phyloP scores from a whole-genome alignment of 2,888 invertebrate species.

The Brachyptera putata region DNA sequence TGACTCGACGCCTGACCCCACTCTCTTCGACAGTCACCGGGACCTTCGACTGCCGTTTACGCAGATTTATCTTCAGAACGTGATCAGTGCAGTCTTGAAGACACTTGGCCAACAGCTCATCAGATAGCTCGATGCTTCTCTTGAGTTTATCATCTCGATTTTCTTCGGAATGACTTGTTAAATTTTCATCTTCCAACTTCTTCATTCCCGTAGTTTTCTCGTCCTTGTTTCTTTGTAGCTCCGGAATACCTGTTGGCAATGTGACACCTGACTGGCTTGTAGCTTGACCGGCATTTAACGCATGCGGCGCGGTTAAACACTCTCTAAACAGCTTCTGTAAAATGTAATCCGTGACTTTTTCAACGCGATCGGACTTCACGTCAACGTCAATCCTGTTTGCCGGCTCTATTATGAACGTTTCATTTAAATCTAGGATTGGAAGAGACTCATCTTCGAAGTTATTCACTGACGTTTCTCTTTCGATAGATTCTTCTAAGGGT shows the following conservation, averaged over 20 bases:
- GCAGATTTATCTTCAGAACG: conserved; percentile 1
- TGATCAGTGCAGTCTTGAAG: conserved; percentile 10
- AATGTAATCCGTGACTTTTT: neutral
- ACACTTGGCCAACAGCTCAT: conserved; percentile 14
- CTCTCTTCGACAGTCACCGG: neutral
- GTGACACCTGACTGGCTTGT: too few species aligned
- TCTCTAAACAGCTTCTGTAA: neutral
- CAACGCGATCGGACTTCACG: neutral
- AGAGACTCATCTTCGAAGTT: too few species aligned
- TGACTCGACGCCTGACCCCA: conserved; percentile 26
- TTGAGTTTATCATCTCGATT: neutral
- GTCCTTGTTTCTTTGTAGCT: too few species aligned
- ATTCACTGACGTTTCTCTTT: neutral
- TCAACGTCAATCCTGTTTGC: neutral
- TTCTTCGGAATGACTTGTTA: neutral
- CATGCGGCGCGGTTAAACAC: too few species aligned
- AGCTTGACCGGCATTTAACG: too few species aligned
- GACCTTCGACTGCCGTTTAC: neutral
- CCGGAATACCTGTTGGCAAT: too few species aligned
- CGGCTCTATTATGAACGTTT: neutral
- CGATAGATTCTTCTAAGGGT: neutral
- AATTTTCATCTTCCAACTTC: too few species aligned
- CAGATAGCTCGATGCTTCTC: neutral
- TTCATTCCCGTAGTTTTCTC: too few species aligned
- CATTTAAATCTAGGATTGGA: too few species aligned